phyloP scores from a whole-genome alignment of 2,888 invertebrate genomes.

The Plebejus melissa region DNA sequence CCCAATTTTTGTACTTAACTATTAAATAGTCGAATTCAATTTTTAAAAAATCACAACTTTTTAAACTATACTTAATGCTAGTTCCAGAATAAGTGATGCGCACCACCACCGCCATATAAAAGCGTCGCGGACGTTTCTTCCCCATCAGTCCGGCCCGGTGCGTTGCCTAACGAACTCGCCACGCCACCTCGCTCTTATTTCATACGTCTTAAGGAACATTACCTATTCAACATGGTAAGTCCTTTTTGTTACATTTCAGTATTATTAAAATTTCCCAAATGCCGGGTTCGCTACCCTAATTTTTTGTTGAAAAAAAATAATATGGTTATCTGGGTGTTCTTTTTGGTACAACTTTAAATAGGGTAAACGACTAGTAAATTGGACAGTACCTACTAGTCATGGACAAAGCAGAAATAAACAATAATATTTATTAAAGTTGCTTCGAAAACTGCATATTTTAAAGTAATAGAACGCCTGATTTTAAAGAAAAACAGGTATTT shows the following conservation, averaged over 20 bases:
- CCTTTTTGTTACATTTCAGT: background rate
- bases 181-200: constrained; percentile 45
- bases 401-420: too few species aligned
- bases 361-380: too few species aligned
- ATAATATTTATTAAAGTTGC: too few species aligned
- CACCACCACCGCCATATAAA: constrained; percentile 45
- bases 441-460: too few species aligned
- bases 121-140: constrained; percentile 35
- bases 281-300: background rate
- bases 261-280: background rate
- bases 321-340: too few species aligned
- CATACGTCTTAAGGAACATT: constrained; percentile 26
- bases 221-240: constrained; percentile 46
- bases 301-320: background rate
- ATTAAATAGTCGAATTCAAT: background rate
- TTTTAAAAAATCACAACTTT: background rate
- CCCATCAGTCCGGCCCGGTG: constrained; percentile 68
- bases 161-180: constrained; percentile 70
- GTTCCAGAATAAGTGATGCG: constrained; percentile 50
- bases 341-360: background rate
- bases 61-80: background rate
- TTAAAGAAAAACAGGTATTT: too few species aligned
- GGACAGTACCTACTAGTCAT: too few species aligned
- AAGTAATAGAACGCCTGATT: too few species aligned
- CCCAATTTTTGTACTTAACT: background rate